A percentile compares a stretch with the other conserved stretches of the same genome.
Evolutionary conservation across 2,797 vertebrate genomes (phyloP).

Genomic region (Dicrostonyx torquatus): DNA sequence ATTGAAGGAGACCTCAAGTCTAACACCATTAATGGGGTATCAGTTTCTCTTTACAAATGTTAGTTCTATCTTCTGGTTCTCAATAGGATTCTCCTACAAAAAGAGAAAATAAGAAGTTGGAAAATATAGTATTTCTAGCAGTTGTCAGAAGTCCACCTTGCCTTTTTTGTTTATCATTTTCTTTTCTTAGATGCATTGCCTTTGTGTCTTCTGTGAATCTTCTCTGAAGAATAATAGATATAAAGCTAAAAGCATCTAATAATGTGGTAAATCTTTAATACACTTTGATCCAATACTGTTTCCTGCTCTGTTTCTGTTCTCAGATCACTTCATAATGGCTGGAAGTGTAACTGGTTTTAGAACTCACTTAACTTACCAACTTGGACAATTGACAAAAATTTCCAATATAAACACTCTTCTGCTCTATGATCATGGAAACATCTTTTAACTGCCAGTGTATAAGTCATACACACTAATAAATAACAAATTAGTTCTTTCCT

Average conservation of each 20-base stretch:
- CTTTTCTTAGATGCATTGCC: background rate
- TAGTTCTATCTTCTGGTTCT: conserved; percentile 29
- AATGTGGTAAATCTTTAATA: background rate
- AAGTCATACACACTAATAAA: background rate
- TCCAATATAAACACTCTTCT: background rate
- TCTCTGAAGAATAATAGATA: background rate
- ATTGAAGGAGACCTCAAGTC: background rate
- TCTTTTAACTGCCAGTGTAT: background rate
- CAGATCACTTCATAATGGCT: background rate
- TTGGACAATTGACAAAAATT: background rate
- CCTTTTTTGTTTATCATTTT: background rate
- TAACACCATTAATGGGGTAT: conserved; percentile 6
- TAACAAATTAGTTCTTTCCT: background rate
- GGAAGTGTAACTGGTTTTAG: background rate
- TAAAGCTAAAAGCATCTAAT: conserved; percentile 3
- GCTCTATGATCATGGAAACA: background rate
- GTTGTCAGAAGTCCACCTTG: background rate
- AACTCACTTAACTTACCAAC: background rate
- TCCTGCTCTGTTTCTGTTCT: background rate
- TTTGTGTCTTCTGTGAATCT: conserved; percentile 24
- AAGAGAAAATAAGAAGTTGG: background rate
- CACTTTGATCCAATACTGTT: rapidly evolving
- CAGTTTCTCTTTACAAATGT: conserved; percentile 22
- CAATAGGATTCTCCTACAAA: background rate
- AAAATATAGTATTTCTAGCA: background rate